Base-by-base conservation (phyloP, 2,797 vertebrate species). In the Parotocinclus haroldoi region DNA sequence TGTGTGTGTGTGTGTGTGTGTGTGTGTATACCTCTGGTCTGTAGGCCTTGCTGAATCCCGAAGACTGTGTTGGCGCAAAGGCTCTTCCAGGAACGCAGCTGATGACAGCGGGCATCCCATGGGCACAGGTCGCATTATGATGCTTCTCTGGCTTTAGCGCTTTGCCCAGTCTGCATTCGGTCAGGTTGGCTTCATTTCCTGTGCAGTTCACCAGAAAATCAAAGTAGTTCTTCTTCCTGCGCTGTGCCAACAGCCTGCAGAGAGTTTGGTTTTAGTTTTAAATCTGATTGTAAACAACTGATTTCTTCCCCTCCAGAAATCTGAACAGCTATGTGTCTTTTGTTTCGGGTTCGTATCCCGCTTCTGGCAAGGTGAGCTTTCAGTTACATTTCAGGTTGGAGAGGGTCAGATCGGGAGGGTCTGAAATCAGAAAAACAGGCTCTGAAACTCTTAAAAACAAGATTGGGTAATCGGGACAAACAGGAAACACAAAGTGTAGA, bases 11-110 rank as follows among this genome's bases (percentile, higher is more conserved):
- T 27, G 27, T 27, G 27, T 27, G 27, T 27, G 27, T 27, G 27
- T 27, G 27, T 27, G 27, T 27, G 27, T n/a, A 69, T 72, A 98
- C 96, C 94, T 96, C 93, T 53, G 91, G 83, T 70, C 91, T 92
- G 86, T 95, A 97, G 74, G 96, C 96, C 72, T 98, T 98, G 16
- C 92, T 86, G 86, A 92, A 97, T 61, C 95, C 93, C 0, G 75
- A 64, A 48, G 89, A 89, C 75, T 89, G 81, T 18, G 89, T 90
- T 0, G 93, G 89, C 49, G 93, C 94, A 16, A 98, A 98, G 75
- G 92, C 88, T 0, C 93, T 86, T 12, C 96, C 93, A 0, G 96
- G 92, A 9, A 94, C 83, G 3, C 96, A 99, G 81, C 95, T 98
- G 79, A 96, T 86, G 1, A 99, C 96, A 0, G 89, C 93, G 0